Percentiles rank a stretch among this genome's conserved stretches.
Evolutionary conservation across 2,797 vertebrate species (phyloP).

Genomic region (Pristis pectinata): DNA sequence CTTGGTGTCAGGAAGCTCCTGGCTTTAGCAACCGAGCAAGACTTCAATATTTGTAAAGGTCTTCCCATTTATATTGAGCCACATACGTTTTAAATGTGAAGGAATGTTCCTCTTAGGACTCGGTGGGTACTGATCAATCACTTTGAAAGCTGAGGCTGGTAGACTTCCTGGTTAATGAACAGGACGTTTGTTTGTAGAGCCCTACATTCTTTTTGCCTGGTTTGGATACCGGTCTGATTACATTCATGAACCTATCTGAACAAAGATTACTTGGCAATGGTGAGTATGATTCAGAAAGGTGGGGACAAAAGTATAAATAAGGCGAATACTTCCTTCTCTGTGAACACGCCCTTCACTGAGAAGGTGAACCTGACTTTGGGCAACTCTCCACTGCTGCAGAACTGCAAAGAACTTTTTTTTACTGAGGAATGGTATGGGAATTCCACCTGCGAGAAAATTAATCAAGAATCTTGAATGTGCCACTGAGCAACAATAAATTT

Average conservation of each 20-base stretch:
- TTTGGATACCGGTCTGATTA: neutral
- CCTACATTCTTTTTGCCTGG: neutral
- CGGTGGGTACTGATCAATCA: neutral
- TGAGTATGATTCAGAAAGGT: neutral
- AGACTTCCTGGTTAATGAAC: neutral
- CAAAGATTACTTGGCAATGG: neutral
- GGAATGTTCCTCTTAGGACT: neutral
- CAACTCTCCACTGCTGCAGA: neutral
- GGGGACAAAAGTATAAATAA: neutral
- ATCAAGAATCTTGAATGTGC: neutral
- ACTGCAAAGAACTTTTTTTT: neutral
- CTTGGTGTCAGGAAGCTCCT: neutral
- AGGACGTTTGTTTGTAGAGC: neutral
- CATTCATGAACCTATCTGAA: neutral
- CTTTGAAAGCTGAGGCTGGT: accelerated
- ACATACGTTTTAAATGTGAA: too few species aligned
- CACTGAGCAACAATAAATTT: neutral
- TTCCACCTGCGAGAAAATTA: neutral
- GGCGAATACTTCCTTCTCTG: neutral
- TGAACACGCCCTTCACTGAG: neutral
- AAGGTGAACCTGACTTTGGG: neutral
- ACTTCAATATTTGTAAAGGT: neutral
- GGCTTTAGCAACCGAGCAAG: neutral
- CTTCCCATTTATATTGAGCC: too few species aligned
- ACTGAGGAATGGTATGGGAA: neutral